Evolutionary conservation across 2,113 vertebrate species (phyloP).

Genomic region (Aegotheles bennettii): DNA sequence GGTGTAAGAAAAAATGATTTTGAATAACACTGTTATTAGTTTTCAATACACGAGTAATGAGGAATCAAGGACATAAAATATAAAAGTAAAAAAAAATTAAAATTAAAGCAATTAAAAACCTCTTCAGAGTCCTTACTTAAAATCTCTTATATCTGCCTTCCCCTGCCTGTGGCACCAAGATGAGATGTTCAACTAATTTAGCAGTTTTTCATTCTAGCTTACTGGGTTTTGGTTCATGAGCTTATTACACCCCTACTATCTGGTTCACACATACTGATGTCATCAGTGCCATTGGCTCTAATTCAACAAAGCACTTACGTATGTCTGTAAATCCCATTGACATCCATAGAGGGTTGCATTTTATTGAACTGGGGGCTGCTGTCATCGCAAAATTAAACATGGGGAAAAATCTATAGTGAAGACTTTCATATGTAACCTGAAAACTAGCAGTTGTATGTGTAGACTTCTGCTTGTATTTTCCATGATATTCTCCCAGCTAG

Average conservation of each 20-base stretch:
- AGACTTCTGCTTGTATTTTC: neutral
- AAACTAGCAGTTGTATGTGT: neutral
- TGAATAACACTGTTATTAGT: neutral
- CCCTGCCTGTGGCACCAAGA: neutral
- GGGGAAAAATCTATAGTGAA: neutral
- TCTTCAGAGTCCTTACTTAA: neutral
- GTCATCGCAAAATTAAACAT: conserved; percentile 6
- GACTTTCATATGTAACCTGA: neutral
- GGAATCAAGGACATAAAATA: neutral
- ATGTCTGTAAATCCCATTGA: neutral
- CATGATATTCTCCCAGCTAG: neutral
- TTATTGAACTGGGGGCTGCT: neutral
- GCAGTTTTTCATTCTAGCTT: neutral
- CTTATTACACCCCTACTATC: neutral
- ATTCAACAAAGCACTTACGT: neutral
- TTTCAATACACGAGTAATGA: neutral
- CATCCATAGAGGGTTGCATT: neutral
- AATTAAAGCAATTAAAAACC: neutral
- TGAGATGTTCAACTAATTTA: neutral
- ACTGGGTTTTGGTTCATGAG: neutral
- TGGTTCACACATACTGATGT: neutral
- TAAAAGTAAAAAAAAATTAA: neutral
- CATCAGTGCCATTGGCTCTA: neutral
- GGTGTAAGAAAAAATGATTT: neutral
- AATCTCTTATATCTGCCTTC: neutral